Evolutionary conservation across 1,140 invertebrate genomes (phyloP), one percentile per base, ranked within the genome.

Genomic region (Cyclina sinensis): DNA sequence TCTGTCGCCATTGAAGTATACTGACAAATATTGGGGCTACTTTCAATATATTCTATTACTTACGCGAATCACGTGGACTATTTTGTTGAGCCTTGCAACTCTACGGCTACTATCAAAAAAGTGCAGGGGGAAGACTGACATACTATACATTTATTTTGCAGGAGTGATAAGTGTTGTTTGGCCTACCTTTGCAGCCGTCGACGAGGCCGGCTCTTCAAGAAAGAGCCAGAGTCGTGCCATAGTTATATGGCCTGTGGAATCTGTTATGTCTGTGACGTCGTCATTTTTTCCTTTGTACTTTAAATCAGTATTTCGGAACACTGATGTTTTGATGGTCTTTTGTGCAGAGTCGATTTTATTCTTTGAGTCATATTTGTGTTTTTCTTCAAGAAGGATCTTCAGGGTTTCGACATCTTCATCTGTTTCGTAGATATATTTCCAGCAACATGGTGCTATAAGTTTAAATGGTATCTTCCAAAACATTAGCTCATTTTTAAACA

Each of bases 371-470:
- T 43, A 46, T 18, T 48, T 37, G 0, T 74, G 24, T 16, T 74
- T n/a, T 16, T 48, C 70, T 39, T 43, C 39, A 7, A 57, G 16
- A 24, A 79, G 5, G 12, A 48, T 39, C 9, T 46, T 68, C n/a
- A 82, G n/a, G 1, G 51, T 37, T 1, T 39, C 80, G 2, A 82
- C 1, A 18, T 82, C 24, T 5, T 46, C 24, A 0, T 65, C 59
- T 4, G 32, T 3, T 46, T 82, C 80, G 37, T 65, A 57, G 1
- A 82, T 1, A 30, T 35, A 39, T 46, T 82, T 65, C 80, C 80
- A 82, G 24, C 80, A 82, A 27, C 80, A 82, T 1, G 80, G 80
- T 9, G 80, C 80, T 30, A 82, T 21, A 5, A 62, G 32, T 16
- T 68, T 11, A 21, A 46, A 21, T 12, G 80, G 54, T 21, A 82